Conservation (phyloP, 2,113 vertebrate species). For the Mustela nigripes region DNA sequence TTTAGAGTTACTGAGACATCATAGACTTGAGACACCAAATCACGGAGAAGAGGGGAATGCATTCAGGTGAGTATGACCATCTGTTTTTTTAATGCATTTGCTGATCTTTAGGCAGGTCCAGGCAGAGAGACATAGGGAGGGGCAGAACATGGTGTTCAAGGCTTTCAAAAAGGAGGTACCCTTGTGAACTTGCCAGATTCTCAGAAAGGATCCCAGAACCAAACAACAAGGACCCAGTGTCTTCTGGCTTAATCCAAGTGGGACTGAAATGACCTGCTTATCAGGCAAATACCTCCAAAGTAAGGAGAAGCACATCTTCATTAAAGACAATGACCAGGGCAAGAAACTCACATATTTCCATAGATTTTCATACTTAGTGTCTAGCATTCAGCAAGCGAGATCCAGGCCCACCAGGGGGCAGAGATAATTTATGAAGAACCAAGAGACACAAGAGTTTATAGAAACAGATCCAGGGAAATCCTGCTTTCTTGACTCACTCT, state of each 20-base stretch:
- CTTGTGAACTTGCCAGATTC: not conserved
- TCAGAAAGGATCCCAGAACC: not conserved
- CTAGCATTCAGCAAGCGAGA: not conserved
- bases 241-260: too few relatives aligned
- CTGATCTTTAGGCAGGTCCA: not conserved
- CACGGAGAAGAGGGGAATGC: not conserved
- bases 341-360: not conserved
- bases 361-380: rapidly evolving
- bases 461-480: not conserved
- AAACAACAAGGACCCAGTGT: not conserved
- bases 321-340: not conserved
- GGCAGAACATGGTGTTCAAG: not conserved
- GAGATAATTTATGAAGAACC: not conserved
- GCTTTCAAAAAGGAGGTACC: not conserved
- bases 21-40: not conserved
- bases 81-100: not conserved
- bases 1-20: not conserved
- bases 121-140: not conserved
- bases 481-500: not conserved
- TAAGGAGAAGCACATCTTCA: not conserved
- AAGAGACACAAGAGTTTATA: not conserved
- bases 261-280: not conserved
- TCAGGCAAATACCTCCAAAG: not conserved
- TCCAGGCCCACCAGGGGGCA: not conserved
- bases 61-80: rapidly evolving